phyloP scores from a whole-genome alignment of 2,797 vertebrate genomes.

The Malurus splendens region DNA sequence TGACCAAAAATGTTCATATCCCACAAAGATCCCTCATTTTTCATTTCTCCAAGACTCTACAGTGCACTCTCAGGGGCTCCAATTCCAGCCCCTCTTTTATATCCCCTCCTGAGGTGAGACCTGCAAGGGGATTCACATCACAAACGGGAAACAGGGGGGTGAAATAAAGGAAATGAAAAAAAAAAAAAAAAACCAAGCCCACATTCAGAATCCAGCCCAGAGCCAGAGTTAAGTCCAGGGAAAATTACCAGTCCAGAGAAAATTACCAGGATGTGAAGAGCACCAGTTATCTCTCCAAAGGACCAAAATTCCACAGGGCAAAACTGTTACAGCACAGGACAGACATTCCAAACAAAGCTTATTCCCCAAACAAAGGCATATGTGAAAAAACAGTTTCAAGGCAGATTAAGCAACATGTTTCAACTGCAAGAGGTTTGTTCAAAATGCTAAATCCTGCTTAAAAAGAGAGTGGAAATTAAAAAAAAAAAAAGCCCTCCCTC shows the following conservation, averaged over 20 bases:
- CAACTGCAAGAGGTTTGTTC: slow-evolving; percentile 39
- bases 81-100: not conserved
- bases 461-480: not conserved
- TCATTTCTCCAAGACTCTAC: not conserved
- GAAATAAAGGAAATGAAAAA: not conserved
- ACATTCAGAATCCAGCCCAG: not conserved
- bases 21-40: not conserved
- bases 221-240: not conserved
- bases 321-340: slow-evolving; percentile 39
- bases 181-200: not conserved
- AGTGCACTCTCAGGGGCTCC: not conserved
- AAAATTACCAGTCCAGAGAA: too few relatives aligned
- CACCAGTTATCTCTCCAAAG: slow-evolving; percentile 17
- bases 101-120: not conserved
- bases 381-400: slow-evolving; percentile 57
- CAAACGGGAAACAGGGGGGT: not conserved
- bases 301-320: slow-evolving; percentile 18
- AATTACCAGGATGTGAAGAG: not conserved
- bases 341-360: not conserved
- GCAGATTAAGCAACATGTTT: slow-evolving; percentile 45
- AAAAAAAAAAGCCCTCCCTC: not conserved
- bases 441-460: not conserved
- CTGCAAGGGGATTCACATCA: not conserved
- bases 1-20: not conserved
- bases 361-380: slow-evolving; percentile 45